Percentiles rank a stretch among this genome's conserved stretches.
Evolutionary conservation across 2,888 invertebrate species (phyloP).

Genomic region (Tachina lurida): DNA sequence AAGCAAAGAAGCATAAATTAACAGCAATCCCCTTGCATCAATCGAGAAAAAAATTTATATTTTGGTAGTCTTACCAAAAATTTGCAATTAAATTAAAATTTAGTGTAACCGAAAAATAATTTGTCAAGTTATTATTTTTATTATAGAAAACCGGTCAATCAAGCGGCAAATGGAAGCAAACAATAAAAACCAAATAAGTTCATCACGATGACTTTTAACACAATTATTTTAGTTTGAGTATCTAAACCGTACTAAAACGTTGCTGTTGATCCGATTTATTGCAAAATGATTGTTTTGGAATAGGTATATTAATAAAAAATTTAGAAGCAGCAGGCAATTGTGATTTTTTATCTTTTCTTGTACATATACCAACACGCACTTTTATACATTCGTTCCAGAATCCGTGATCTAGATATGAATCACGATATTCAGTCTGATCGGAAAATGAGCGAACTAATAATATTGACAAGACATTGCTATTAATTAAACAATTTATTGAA

Average conservation of each 20-base stretch:
- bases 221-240: background rate
- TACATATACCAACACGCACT: slow-evolving; percentile 10
- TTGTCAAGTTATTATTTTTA: background rate
- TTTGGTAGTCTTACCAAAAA: slow-evolving; percentile 27
- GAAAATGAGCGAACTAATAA: slow-evolving; percentile 17
- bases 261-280: background rate
- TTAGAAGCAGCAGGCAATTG: slow-evolving; percentile 23
- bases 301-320: background rate
- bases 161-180: background rate
- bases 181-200: slow-evolving; percentile 1
- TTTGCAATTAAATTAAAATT: slow-evolving; percentile 19
- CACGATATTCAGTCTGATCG: slow-evolving; percentile 13
- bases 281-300: background rate
- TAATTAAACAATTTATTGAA: slow-evolving; percentile 49
- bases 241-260: background rate
- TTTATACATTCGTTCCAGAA: slow-evolving; percentile 14
- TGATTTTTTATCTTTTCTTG: slow-evolving; percentile 2
- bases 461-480: slow-evolving; percentile 33
- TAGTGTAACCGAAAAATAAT: background rate
- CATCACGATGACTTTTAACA: slow-evolving; percentile 9
- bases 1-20: slow-evolving; percentile 13
- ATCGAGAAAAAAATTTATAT: slow-evolving; percentile 10
- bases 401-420: slow-evolving; percentile 2
- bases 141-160: background rate
- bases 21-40: slow-evolving; percentile 29